These are phyloP conservation scores for Seladonia tumulorum DNA, from an alignment of 2,888 invertebrate species.

Conservation along the genomic window DNA sequence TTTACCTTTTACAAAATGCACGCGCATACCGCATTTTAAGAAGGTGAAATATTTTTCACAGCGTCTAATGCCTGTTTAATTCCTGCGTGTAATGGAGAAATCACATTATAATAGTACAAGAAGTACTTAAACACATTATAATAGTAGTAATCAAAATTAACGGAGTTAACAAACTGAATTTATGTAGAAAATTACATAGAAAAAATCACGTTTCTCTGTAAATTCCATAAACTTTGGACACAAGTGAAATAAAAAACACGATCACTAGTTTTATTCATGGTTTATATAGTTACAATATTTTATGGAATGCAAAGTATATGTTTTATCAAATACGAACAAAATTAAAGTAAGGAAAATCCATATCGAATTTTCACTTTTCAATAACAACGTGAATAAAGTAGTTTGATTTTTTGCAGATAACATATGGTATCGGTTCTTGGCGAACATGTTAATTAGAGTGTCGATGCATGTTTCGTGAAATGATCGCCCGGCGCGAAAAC, in stretches of 20 bases:
- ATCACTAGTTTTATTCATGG: neutral
- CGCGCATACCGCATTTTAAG: neutral
- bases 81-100: neutral
- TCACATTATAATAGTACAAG: too few relatives aligned
- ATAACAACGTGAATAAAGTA: too few relatives aligned
- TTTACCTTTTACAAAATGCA: constrained; percentile 8
- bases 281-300: neutral
- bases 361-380: too few relatives aligned
- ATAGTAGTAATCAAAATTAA: too few relatives aligned
- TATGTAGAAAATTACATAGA: neutral
- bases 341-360: neutral
- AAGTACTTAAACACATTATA: too few relatives aligned
- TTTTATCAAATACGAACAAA: neutral
- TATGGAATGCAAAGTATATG: neutral
- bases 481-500: neutral
- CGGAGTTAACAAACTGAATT: neutral
- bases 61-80: neutral
- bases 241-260: neutral
- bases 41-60: neutral
- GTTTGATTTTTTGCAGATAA: too few relatives aligned
- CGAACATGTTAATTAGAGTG: neutral
- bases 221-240: neutral
- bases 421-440: too few relatives aligned
- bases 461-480: neutral
- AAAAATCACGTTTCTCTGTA: neutral